Evolutionary conservation across 2,113 vertebrate species (phyloP).

Genomic region (Rhinolophus ferrumequinum): DNA sequence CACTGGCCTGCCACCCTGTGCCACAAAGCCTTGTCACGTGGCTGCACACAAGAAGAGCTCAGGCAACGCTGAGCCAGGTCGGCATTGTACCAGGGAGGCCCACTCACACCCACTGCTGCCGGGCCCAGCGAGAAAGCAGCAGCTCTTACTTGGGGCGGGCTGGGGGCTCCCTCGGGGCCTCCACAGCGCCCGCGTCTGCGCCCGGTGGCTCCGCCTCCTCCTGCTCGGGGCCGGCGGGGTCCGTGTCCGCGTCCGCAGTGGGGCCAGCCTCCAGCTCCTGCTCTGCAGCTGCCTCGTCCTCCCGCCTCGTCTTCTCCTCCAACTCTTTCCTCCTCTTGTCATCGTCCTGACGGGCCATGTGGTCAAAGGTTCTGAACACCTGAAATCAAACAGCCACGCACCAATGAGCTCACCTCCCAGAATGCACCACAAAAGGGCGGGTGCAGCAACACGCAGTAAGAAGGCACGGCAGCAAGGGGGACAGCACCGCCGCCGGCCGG

Average conservation of each 20-base stretch:
- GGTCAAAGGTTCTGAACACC: conserved; percentile 90
- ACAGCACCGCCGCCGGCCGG: too few relatives aligned
- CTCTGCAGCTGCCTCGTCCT: conserved; percentile 74
- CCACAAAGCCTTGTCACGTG: background rate
- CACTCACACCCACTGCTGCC: background rate
- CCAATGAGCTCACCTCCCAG: too few relatives aligned
- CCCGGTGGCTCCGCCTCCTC: background rate
- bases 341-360: conserved; percentile 89
- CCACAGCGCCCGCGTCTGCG: background rate
- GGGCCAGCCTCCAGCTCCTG: conserved; percentile 83
- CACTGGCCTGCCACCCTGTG: background rate
- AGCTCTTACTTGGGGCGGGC: conserved; percentile 82
- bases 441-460: too few relatives aligned
- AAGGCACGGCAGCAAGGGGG: too few relatives aligned
- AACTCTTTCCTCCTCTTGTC: conserved; percentile 85
- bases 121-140: background rate
- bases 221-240: background rate
- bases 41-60: background rate
- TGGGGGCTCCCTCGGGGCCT: conserved; percentile 13
- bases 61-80: background rate
- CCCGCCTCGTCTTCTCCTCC: conserved; percentile 83
- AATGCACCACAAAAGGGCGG: too few relatives aligned
- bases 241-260: background rate
- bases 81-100: too few relatives aligned
- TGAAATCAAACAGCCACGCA: conserved; percentile 52